Conservation (phyloP, 2,113 vertebrate species). For the Columba janthina region DNA sequence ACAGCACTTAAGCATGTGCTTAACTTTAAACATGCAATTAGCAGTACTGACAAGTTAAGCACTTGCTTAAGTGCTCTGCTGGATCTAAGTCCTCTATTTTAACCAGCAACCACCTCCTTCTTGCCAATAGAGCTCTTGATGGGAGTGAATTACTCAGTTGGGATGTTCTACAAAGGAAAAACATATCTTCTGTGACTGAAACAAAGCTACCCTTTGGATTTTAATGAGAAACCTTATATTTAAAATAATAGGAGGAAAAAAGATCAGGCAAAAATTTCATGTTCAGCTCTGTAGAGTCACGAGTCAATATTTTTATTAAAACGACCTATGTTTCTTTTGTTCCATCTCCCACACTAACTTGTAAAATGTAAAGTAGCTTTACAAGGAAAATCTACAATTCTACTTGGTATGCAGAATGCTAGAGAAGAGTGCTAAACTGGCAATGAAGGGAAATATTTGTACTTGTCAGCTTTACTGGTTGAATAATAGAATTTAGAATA, state of each 20-base stretch:
- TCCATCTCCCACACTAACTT: neutral
- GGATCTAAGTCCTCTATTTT: neutral
- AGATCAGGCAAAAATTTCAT: neutral
- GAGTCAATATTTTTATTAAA: constrained; percentile 1
- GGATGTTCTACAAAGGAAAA: neutral
- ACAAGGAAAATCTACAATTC: neutral
- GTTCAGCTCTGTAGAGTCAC: neutral
- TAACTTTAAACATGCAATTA: neutral
- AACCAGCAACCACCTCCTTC: neutral
- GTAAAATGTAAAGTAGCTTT: neutral
- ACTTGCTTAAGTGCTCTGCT: neutral
- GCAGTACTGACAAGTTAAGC: neutral
- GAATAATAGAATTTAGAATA: constrained; percentile 28
- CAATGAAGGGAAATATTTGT: constrained; percentile 29
- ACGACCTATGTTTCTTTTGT: neutral
- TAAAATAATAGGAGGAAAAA: neutral
- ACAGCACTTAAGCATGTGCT: neutral
- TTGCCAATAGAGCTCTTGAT: neutral
- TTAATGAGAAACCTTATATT: neutral
- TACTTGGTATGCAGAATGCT: neutral
- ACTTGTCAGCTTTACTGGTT: neutral
- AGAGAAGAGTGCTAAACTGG: constrained; percentile 5
- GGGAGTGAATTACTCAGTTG: neutral
- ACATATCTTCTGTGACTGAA: neutral
- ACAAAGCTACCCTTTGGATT: neutral